Percentiles rank a stretch among this genome's conserved stretches.
phyloP scores from a whole-genome alignment of 2,113 vertebrate genomes.

The Xiphophorus maculatus region DNA sequence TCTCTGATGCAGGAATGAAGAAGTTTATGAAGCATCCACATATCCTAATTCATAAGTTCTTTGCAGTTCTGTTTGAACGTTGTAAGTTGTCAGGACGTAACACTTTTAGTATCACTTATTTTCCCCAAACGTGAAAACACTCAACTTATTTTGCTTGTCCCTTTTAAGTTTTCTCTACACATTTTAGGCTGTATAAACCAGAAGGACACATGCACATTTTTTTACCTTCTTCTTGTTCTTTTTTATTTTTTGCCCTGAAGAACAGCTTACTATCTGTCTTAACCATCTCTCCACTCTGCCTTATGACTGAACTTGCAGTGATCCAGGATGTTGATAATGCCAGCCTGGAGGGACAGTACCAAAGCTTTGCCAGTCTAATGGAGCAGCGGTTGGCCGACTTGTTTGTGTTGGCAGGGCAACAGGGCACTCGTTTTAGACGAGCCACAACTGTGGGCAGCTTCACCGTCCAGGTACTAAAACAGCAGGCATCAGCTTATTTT shows the following conservation, averaged over 20 bases:
- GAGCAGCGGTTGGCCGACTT: conserved; percentile 94
- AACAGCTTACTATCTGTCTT: conserved; percentile 19
- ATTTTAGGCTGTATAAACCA: not conserved
- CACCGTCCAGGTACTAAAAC: conserved; percentile 89
- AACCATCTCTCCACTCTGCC: conserved; percentile 41
- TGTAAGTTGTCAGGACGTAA: not conserved
- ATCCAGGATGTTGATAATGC: conserved; percentile 94
- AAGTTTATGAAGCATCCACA: not conserved
- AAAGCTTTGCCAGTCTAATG: conserved; percentile 96
- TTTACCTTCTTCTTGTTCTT: not conserved
- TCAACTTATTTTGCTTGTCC: not conserved
- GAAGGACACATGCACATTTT: not conserved
- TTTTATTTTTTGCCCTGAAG: conserved; percentile 6
- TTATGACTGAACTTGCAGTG: conserved; percentile 77
- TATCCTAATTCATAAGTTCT: not conserved
- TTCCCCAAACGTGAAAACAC: not conserved
- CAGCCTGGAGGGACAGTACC: conserved; percentile 90
- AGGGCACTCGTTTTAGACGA: conserved; percentile 87
- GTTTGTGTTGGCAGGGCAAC: conserved; percentile 92
- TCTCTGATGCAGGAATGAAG: not conserved
- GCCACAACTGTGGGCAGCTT: conserved; percentile 92
- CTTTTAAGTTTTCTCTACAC: not conserved
- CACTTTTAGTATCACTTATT: not conserved
- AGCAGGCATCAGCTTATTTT: conserved; percentile 1
- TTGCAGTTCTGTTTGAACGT: not conserved